Evolutionary conservation across 2,797 vertebrate genomes (phyloP), one percentile per base, ranked within the genome.

Genomic region (Mormyrops attenuatus): DNA sequence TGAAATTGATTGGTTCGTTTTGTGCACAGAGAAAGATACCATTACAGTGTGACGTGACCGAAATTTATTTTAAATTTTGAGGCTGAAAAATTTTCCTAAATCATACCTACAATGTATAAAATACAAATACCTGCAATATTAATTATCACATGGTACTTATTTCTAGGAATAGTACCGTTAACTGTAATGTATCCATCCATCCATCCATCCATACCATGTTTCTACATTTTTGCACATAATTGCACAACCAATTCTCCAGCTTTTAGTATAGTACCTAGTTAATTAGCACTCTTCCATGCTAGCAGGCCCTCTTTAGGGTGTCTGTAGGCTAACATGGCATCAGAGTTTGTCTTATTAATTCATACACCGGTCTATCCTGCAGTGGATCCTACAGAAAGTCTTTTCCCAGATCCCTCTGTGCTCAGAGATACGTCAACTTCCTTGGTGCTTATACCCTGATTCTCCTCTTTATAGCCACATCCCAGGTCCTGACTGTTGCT

Each of bases 1-100:
- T 87, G 85, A 87, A 53, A 55, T 20, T 87, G 85, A 38, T 87
- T 38, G 34, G 85, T 55, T 87, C 2, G 30, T 85, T 85, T 50
- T 85, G 17, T 85, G n/a, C 50, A 22, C 41, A 49, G n/a, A n/a
- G 80, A 26, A 77, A 41, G 34, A 44, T 77, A 77, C 73, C 73
- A 77, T 77, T 38, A 77, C 34, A 41, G 5, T 20, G 38, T 77
- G 30, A 69, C 63, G 0, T 41, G 34, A 77, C 13, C 41, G 73
- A 77, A 20, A 77, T 41, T 17, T 17, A 77, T 17, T 41, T 41
- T 8, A 41, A 77, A 77, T 77, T 17, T 20, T 77, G 73, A 77
- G 34, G 34, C 11, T 1, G 5, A 44, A 20, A 38, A 77, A 15
- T 38, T 5, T 77, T 77, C 17, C 1, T 20, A 77, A 41, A 77